Conservation (phyloP, 2,888 invertebrate species). For the Merodon equestris region DNA sequence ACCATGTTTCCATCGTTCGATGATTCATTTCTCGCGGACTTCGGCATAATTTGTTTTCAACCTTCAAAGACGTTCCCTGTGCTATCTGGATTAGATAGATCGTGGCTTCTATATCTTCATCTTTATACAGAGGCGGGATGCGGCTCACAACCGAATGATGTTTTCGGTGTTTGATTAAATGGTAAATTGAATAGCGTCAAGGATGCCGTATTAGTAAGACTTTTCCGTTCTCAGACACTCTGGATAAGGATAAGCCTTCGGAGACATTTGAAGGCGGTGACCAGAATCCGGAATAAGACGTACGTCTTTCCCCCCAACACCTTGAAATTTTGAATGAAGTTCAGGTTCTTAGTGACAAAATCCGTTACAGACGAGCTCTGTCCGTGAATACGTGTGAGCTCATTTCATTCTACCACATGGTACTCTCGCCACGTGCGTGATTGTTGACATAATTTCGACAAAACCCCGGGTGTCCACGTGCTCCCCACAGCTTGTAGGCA, state of each 20-base stretch:
- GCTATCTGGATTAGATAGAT: slow-evolving; percentile 92
- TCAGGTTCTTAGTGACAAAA: too few relatives aligned
- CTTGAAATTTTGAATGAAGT: too few relatives aligned
- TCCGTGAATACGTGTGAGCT: too few relatives aligned
- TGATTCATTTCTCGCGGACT: slow-evolving; percentile 78
- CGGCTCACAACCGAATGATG: slow-evolving; percentile 86
- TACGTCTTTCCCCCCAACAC: too few relatives aligned
- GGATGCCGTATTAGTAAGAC: slow-evolving; percentile 87
- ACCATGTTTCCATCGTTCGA: slow-evolving; percentile 96
- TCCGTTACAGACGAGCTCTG: too few relatives aligned
- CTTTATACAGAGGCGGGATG: slow-evolving; percentile 80
- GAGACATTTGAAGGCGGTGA: slow-evolving; percentile 96
- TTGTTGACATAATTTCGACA: too few relatives aligned
- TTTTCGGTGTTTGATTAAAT: slow-evolving; percentile 88
- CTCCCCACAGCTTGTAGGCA: too few relatives aligned
- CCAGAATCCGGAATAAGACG: too few relatives aligned
- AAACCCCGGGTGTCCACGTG: too few relatives aligned
- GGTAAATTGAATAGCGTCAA: slow-evolving; percentile 83
- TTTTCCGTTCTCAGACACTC: slow-evolving; percentile 97
- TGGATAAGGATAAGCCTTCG: slow-evolving; percentile 86
- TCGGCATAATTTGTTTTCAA: slow-evolving; percentile 91
- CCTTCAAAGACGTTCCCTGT: slow-evolving; percentile 93
- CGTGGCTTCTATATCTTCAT: slow-evolving; percentile 83
- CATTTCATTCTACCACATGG: too few relatives aligned
- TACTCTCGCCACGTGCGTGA: too few relatives aligned